phyloP scores from a whole-genome alignment of 2,888 invertebrate species.

The Latrodectus hesperus region DNA sequence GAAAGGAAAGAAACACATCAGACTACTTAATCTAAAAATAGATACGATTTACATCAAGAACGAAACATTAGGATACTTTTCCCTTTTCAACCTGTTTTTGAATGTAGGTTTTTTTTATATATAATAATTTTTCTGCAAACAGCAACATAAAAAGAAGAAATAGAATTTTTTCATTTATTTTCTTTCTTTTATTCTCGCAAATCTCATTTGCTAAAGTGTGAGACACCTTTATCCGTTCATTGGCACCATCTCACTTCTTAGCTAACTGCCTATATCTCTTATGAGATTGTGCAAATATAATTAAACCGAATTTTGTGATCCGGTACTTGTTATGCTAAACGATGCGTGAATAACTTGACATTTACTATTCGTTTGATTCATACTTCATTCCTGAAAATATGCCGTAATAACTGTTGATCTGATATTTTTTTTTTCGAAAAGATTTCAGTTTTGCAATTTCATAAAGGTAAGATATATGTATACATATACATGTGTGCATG shows the following conservation, averaged over 20 bases:
- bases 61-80: too few relatives aligned
- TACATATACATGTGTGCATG: too few relatives aligned
- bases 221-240: slow-evolving; percentile 49
- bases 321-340: slow-evolving; percentile 12
- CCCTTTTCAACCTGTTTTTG: too few relatives aligned
- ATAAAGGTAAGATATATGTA: too few relatives aligned
- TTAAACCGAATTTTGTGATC: slow-evolving; percentile 3
- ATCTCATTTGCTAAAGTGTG: slow-evolving; percentile 23
- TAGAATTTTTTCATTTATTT: slow-evolving; percentile 20
- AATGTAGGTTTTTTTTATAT: neutral
- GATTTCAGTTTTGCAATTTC: too few relatives aligned
- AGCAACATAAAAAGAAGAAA: slow-evolving; percentile 9
- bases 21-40: too few relatives aligned
- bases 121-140: neutral
- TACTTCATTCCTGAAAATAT: too few relatives aligned
- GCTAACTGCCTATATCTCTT: slow-evolving; percentile 31
- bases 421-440: neutral
- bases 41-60: too few relatives aligned
- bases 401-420: neutral
- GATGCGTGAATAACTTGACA: slow-evolving; percentile 25
- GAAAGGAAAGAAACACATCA: too few relatives aligned
- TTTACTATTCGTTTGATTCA: too few relatives aligned
- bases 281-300: slow-evolving; percentile 20
- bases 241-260: slow-evolving; percentile 15
- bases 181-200: slow-evolving; percentile 8